These are phyloP conservation scores for Drosophila buzzatii DNA, from an alignment of 2,888 invertebrate species.

Conservation along the genomic window DNA sequence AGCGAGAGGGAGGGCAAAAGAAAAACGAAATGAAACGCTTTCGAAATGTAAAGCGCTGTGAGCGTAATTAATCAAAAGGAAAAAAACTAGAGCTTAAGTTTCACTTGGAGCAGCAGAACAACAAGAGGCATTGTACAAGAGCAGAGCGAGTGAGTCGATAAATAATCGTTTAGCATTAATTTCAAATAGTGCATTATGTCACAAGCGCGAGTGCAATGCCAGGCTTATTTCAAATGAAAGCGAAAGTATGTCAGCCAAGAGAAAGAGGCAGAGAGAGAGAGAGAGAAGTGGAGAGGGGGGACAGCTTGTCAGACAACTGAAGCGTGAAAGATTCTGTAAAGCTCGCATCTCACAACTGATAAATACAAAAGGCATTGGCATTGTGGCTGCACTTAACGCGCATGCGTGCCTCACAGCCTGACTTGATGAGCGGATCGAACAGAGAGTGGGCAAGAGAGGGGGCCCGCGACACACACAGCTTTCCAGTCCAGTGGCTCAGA, in stretches of 20 bases:
- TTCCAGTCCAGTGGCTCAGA: slow-evolving; percentile 62
- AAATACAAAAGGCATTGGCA: slow-evolving; percentile 55
- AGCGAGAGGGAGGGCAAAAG: background rate
- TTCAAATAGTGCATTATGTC: slow-evolving; percentile 75
- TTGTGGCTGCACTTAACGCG: slow-evolving; percentile 56
- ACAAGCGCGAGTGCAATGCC: slow-evolving; percentile 61
- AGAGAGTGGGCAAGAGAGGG: no score
- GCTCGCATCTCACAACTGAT: slow-evolving; percentile 31
- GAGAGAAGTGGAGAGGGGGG: no score
- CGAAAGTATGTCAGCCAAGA: slow-evolving; percentile 72
- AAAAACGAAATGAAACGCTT: slow-evolving; percentile 32
- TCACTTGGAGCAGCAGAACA: slow-evolving; percentile 41
- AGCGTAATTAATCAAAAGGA: slow-evolving; percentile 66
- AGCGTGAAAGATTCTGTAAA: slow-evolving; percentile 59
- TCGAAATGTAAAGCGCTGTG: slow-evolving; percentile 54
- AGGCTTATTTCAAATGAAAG: slow-evolving; percentile 59
- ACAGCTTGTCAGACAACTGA: slow-evolving; percentile 19
- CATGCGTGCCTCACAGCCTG: slow-evolving; percentile 41
- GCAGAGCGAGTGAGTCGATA: slow-evolving; percentile 49
- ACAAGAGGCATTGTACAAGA: slow-evolving; percentile 46
- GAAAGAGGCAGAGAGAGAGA: background rate
- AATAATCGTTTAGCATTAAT: slow-evolving; percentile 77
- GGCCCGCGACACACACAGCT: slow-evolving; percentile 24
- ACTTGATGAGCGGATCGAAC: background rate
- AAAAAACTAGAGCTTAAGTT: slow-evolving; percentile 60